Evolutionary conservation across 1,140 invertebrate genomes (phyloP).

Genomic region (Stegodyphus mimosarum): DNA sequence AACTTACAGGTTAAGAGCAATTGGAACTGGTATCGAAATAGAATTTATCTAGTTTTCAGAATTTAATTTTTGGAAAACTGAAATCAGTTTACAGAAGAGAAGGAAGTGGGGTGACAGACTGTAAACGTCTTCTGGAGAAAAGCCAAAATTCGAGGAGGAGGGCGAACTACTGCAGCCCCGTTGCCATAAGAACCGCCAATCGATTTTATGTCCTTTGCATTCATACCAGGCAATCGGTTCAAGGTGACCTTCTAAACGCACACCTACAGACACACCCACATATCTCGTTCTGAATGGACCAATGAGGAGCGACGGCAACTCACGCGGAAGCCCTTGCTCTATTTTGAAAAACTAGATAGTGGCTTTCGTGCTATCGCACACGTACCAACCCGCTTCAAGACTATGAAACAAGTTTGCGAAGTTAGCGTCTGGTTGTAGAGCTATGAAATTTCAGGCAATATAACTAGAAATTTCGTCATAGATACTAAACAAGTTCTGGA

Average conservation of each 20-base stretch:
- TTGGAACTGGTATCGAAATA: too few species aligned
- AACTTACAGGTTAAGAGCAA: too few species aligned
- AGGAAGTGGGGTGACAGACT: background rate
- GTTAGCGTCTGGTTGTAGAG: background rate
- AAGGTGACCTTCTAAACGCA: constrained; percentile 43
- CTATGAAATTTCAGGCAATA: background rate
- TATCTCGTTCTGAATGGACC: background rate
- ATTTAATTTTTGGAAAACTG: too few species aligned
- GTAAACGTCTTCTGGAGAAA: background rate
- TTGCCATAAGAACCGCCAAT: constrained; percentile 44
- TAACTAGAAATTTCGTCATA: background rate
- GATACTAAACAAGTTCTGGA: background rate
- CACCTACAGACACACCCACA: constrained; percentile 51
- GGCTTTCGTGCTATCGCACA: background rate
- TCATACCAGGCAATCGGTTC: background rate
- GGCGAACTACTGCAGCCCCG: background rate
- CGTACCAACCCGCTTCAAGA: background rate
- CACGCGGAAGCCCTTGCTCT: constrained; percentile 12
- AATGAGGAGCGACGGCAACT: constrained; percentile 17
- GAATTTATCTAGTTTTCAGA: too few species aligned
- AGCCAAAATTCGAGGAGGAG: background rate
- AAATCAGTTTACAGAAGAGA: background rate
- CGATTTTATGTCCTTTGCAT: constrained; percentile 34
- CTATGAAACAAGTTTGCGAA: background rate
- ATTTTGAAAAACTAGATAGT: background rate